phyloP scores from a whole-genome alignment of 2,113 vertebrate species.

The Puma concolor region DNA sequence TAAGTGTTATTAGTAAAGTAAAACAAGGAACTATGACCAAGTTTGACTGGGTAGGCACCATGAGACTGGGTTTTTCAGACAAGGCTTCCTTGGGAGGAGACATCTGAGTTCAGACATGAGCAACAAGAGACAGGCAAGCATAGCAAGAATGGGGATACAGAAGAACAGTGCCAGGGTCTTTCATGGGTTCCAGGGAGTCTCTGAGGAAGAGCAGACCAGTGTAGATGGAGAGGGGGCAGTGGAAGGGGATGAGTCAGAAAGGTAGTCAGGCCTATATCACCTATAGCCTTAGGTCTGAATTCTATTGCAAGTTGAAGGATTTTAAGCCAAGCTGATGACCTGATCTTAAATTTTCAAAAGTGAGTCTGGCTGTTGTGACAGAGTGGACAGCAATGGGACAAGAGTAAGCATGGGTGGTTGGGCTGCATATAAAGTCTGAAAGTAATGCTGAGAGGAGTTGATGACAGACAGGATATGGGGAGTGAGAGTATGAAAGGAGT shows the following conservation, averaged over 20 bases:
- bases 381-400: neutral
- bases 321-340: neutral
- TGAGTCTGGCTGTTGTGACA: neutral
- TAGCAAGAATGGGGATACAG: neutral
- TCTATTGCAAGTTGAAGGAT: neutral
- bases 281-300: neutral
- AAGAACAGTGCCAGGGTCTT: neutral
- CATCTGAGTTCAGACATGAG: neutral
- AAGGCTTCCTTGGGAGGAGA: neutral
- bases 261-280: neutral
- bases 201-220: neutral
- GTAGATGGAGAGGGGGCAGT: neutral
- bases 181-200: rapidly evolving
- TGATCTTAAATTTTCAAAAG: neutral
- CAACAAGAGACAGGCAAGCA: neutral
- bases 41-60: neutral
- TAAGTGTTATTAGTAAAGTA: neutral
- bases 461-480: neutral
- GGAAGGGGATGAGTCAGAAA: too few relatives aligned
- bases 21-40: neutral
- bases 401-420: neutral
- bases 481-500: neutral
- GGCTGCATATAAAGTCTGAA: neutral
- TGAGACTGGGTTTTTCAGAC: neutral
- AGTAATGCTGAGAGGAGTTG: neutral